Base-by-base conservation (phyloP, 2,888 invertebrate species). In the Mycalesis mineus region DNA sequence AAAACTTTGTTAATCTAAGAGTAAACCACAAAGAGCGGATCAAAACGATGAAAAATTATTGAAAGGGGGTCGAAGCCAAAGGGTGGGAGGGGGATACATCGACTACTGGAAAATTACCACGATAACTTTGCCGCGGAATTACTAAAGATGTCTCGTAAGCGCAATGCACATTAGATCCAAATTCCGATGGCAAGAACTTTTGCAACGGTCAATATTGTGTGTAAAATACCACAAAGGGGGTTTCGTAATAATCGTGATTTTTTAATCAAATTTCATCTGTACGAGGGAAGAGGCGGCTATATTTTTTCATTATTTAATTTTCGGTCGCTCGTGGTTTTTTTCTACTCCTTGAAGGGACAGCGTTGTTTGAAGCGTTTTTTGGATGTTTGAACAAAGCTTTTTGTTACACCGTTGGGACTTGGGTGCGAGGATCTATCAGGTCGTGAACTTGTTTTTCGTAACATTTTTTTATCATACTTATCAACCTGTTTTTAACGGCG, bases 231-330 rank as follows among this genome's bases (percentile, higher is more conserved):
- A 68, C 71, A 75, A 76, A 80, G 85, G 86, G 82, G 81, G 82
- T 68, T 71, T 73, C 77, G 88, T 87, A 90, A 89, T 90, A 89
- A 90, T 90, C 90, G 90, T 90, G 90, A 90, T 90, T 90, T 90
- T 90, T 90, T 90, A 90, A 90, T 90, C 90, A 90, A 90, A 90
- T 90, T 90, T 90, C 88, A 87, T 86, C 88, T 83, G 87, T 83
- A 84, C 82, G 85, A 86, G 86, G 87, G 84, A 84, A 85, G 86
- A 86, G 85, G 78, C 76, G 83, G 85, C 83, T 84, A 87, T 88
- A 88, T 88, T 88, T 89, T 88, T 88, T 88, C 88, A 88, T 88
- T 88, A 89, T 89, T 88, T 88, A 88, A 89, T 89, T 89, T 85
- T 88, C 82, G 82, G 82, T 79, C 71, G 81, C 77, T 81, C 77